These are phyloP conservation scores for Lithobates sylvaticus DNA, from an alignment of 2,797 vertebrate genomes.

Conservation along the genomic window DNA sequence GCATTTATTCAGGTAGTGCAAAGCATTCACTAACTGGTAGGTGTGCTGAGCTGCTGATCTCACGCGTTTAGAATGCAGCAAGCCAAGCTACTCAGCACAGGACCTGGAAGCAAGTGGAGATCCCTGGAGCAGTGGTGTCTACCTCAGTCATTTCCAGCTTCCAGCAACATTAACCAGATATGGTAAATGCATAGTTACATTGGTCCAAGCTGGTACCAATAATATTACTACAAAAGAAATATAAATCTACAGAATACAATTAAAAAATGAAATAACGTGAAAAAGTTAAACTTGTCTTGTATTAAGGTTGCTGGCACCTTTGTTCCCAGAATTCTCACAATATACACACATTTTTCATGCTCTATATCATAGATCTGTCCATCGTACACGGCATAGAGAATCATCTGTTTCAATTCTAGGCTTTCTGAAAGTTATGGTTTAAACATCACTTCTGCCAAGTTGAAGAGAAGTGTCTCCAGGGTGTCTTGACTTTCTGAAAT, in stretches of 20 bases:
- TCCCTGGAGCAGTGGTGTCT: too few relatives aligned
- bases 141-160: too few relatives aligned
- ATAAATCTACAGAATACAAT: neutral
- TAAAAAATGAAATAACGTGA: neutral
- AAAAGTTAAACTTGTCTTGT: conserved; percentile 1
- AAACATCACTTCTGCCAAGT: conserved; percentile 42
- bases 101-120: too few relatives aligned
- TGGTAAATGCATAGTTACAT: too few relatives aligned
- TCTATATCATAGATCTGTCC: conserved; percentile 17
- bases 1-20: too few relatives aligned
- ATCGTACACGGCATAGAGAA: conserved; percentile 14
- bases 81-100: too few relatives aligned
- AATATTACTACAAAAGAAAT: too few relatives aligned
- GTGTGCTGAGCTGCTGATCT: too few relatives aligned
- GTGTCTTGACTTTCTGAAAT: conserved; percentile 28
- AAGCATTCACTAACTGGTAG: too few relatives aligned
- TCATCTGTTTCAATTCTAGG: conserved; percentile 27
- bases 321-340: conserved; percentile 14
- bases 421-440: conserved; percentile 44
- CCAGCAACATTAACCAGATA: too few relatives aligned
- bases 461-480: conserved; percentile 14
- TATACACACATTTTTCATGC: neutral
- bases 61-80: too few relatives aligned
- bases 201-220: too few relatives aligned
- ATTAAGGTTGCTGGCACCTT: neutral